Evolutionary conservation across 2,797 vertebrate species (phyloP).

Genomic region (Chromis chromis): DNA sequence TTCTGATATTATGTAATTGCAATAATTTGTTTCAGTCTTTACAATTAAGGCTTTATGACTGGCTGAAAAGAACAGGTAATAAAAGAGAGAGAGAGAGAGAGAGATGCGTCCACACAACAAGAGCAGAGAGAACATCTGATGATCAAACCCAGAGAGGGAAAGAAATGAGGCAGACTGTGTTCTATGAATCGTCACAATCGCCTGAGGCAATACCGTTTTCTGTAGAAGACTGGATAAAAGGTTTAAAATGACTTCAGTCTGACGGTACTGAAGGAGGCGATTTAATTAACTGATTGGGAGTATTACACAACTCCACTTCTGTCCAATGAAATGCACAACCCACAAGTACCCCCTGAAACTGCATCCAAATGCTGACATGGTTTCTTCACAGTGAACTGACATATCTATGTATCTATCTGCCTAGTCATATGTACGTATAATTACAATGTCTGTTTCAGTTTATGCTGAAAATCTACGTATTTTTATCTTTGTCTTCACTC

Average conservation of each 20-base stretch:
- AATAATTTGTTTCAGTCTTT: not conserved
- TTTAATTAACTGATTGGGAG: conserved; percentile 56
- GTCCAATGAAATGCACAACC: conserved; percentile 19
- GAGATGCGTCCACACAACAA: not conserved
- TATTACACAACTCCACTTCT: conserved; percentile 43
- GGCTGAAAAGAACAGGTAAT: not conserved
- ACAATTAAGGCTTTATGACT: conserved; percentile 2
- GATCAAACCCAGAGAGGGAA: conserved; percentile 7
- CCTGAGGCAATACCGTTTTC: conserved; percentile 2
- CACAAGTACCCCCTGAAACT: conserved; percentile 22
- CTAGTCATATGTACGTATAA: not conserved
- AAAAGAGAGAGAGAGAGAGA: not conserved
- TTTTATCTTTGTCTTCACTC: not conserved
- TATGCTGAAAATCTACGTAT: not conserved
- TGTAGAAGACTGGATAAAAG: conserved; percentile 30
- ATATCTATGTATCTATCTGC: not conserved
- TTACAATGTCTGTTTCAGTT: not conserved
- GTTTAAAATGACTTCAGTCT: conserved; percentile 27
- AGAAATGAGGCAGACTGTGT: conserved; percentile 10
- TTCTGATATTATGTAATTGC: not conserved
- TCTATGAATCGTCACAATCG: conserved; percentile 5
- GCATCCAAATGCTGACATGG: not conserved
- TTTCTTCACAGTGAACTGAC: not conserved
- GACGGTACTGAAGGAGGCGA: conserved; percentile 17
- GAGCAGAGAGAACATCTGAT: conserved; percentile 9